Evolutionary conservation across 2,888 invertebrate genomes (phyloP), one percentile per base, ranked within the genome.

Genomic region (Schrankia costaestrigalis): DNA sequence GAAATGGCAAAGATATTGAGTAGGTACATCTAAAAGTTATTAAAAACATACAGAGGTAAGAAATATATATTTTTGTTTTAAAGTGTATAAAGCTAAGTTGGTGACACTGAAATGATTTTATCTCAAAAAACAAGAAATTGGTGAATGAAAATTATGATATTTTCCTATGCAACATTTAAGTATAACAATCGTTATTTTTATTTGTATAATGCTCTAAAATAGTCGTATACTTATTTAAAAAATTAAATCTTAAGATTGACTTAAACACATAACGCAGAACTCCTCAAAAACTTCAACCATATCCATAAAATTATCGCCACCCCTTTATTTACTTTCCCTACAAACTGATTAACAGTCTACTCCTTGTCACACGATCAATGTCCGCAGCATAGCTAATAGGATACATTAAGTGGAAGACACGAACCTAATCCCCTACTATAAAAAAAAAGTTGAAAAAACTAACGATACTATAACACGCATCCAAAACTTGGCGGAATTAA

Each of bases 401-500:
- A 55, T 49, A 65, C 78, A 81, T 83, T 82, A 81, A 77, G 62
- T 73, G 71, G 66, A 61, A 78, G 75, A 77, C 78, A 83, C 79
- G 73, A 73, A 77, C 66, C 63, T 57, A 56, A 70, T 64, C 68
- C 73, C 64, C 62, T 55, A 72, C 77, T 79, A 56, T 46, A 57
- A 81, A 83, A 78, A 57, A 81, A 83, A 78, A 80, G 78, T 73
- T 75, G 66, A 68, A 72, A 78, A 80, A 78, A 68, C 70, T 86
- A 87, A 86, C 81, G 86, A 85, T 76, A 52, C 41, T 50, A 53
- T 53, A 76, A 72, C 87, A 86, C 86, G 87, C 85, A 86, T 78
- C 70, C 43, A 50, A 81, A 85, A 84, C 78, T 82, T 74, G 75
- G 73, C 66, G 71, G 78, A 87, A 87, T 87, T 87, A 87, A 87